Percentiles rank a stretch among this genome's conserved stretches.
Conservation (phyloP, 2,113 vertebrate genomes). For the Halichoerus grypus region DNA sequence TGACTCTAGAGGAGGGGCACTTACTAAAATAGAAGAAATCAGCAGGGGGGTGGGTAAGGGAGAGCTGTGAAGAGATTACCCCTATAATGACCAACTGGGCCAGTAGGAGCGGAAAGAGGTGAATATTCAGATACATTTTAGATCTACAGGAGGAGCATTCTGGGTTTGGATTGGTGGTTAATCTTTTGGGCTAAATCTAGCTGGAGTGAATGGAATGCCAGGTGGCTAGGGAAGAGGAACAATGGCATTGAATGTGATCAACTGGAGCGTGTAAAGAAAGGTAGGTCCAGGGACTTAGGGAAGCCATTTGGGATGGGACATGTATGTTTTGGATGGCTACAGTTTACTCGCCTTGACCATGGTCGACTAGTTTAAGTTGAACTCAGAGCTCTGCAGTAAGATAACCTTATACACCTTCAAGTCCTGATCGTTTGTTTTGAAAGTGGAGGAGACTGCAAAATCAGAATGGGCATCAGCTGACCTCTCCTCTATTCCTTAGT, state of each 20-base stretch:
- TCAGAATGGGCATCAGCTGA: background rate
- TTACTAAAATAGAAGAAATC: background rate
- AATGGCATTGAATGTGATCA: background rate
- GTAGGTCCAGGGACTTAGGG: background rate
- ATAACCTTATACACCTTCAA: background rate
- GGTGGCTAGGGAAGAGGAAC: background rate
- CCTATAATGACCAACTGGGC: background rate
- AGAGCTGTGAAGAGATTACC: background rate
- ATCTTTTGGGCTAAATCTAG: background rate
- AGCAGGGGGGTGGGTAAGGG: background rate
- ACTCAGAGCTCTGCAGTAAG: background rate
- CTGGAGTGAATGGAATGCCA: background rate
- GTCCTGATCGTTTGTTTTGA: background rate
- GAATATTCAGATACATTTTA: background rate
- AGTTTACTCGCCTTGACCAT: background rate
- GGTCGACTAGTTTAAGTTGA: background rate
- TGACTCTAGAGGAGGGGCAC: background rate
- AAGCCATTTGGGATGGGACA: background rate
- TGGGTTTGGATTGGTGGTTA: background rate
- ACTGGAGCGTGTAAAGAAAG: background rate
- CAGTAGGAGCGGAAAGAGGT: background rate
- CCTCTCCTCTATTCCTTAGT: background rate
- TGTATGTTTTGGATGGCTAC: background rate
- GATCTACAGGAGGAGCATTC: background rate
- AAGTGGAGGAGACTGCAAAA: slow-evolving; percentile 38